phyloP scores from a whole-genome alignment of 1,140 invertebrate species.

The Penaeus chinensis region DNA sequence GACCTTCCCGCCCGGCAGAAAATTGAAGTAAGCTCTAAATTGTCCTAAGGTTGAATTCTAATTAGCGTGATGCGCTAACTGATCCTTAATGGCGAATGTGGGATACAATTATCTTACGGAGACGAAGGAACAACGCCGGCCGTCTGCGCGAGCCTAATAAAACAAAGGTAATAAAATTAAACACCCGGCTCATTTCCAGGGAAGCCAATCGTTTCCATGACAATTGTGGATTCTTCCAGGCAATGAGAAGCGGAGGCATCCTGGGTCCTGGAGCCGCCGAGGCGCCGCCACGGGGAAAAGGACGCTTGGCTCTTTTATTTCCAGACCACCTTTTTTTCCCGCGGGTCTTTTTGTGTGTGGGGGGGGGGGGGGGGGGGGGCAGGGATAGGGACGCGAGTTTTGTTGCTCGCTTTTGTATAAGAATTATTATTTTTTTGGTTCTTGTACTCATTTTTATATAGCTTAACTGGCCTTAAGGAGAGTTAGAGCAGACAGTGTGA shows the following conservation, averaged over 20 bases:
- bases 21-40: constrained; percentile 31
- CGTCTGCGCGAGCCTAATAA: constrained; percentile 42
- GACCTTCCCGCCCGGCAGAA: constrained; percentile 23
- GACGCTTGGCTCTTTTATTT: too few species aligned
- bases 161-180: constrained; percentile 55
- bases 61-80: constrained; percentile 37
- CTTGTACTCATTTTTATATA: too few species aligned
- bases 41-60: constrained; percentile 49
- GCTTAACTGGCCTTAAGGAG: too few species aligned
- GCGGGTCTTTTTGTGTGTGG: too few species aligned
- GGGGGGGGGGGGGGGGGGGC: too few species aligned
- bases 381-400: too few species aligned
- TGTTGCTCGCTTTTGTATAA: too few species aligned
- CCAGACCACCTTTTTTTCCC: too few species aligned
- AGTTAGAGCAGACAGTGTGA: too few species aligned
- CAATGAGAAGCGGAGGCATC: constrained; percentile 4
- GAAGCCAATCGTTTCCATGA: constrained; percentile 46
- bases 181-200: constrained; percentile 44
- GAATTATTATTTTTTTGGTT: too few species aligned
- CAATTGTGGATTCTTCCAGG: constrained; percentile 41
- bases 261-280: constrained; percentile 3
- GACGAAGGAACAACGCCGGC: background rate
- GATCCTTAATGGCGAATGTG: constrained; percentile 47
- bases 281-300: constrained; percentile 13
- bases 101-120: constrained; percentile 35